Evolutionary conservation across 2,113 vertebrate species (phyloP).

Genomic region (Poecile atricapillus): DNA sequence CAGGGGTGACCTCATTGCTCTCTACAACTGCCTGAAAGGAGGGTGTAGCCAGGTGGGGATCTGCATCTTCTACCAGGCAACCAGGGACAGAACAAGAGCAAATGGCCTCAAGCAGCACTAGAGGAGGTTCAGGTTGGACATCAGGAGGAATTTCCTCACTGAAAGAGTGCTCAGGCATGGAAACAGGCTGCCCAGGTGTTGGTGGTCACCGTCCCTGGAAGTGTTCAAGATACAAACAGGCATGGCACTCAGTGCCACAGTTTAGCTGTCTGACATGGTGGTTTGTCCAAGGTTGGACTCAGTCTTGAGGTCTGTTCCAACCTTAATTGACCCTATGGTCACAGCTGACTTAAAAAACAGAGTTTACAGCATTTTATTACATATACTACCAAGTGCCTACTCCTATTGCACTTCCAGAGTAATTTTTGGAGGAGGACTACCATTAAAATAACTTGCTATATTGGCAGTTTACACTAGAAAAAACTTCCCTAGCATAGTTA

Average conservation of each 20-base stretch:
- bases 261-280: not conserved
- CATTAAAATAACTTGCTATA: not conserved
- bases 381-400: not conserved
- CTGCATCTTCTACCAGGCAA: not conserved
- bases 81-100: not conserved
- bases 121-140: not conserved
- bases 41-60: accelerated
- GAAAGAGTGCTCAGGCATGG: not conserved
- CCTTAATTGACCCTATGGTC: not conserved
- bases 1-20: accelerated
- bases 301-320: not conserved
- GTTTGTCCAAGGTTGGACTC: not conserved
- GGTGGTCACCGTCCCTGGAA: not conserved
- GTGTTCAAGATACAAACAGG: not conserved
- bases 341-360: not conserved
- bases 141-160: not conserved
- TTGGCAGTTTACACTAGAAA: not conserved
- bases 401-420: not conserved
- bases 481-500: not conserved
- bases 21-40: not conserved
- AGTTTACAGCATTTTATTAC: not conserved
- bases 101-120: not conserved
- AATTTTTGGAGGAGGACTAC: not conserved
- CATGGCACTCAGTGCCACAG: not conserved
- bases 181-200: not conserved